phyloP scores from a whole-genome alignment of 2,113 vertebrate species.

The Takifugu bimaculatus region DNA sequence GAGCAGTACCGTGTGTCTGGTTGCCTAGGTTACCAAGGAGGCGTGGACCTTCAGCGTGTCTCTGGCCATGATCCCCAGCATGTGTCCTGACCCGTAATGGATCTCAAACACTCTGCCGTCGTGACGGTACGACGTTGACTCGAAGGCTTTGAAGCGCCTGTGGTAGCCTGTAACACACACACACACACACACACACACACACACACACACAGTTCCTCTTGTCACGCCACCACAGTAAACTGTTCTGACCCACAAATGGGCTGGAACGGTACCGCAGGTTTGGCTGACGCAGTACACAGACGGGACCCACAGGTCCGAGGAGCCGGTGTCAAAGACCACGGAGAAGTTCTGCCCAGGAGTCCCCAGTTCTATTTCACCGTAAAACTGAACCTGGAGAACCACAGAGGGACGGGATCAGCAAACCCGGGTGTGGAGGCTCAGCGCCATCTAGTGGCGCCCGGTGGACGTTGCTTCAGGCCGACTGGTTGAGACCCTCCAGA shows the following conservation, averaged over 20 bases:
- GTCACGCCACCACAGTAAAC: not conserved
- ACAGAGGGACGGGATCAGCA: conserved; percentile 1
- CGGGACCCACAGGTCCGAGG: conserved; percentile 84
- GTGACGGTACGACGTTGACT: conserved; percentile 64
- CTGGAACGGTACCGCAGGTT: conserved; percentile 71
- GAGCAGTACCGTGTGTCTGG: too few species aligned
- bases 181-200: conserved; percentile 31
- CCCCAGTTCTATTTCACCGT: conserved; percentile 76
- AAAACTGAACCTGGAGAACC: conserved; percentile 80
- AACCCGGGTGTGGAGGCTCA: too few species aligned
- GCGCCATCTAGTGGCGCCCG: too few species aligned
- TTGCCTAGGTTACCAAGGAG: too few species aligned
- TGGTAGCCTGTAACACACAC: conserved; percentile 60
- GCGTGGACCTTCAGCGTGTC: conserved; percentile 71
- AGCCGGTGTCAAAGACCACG: conserved; percentile 84
- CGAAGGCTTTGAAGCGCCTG: conserved; percentile 73
- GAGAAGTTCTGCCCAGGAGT: conserved; percentile 80
- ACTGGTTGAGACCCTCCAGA: too few species aligned
- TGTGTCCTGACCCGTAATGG: conserved; percentile 76
- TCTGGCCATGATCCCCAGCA: conserved; percentile 75
- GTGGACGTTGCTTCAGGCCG: too few species aligned
- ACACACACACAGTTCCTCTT: not conserved
- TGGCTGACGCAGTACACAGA: conserved; percentile 81
- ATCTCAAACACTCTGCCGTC: conserved; percentile 75
- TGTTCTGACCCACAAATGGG: conserved; percentile 32